Conservation (phyloP, 2,888 invertebrate genomes). For the Sarcophaga rosellei region DNA sequence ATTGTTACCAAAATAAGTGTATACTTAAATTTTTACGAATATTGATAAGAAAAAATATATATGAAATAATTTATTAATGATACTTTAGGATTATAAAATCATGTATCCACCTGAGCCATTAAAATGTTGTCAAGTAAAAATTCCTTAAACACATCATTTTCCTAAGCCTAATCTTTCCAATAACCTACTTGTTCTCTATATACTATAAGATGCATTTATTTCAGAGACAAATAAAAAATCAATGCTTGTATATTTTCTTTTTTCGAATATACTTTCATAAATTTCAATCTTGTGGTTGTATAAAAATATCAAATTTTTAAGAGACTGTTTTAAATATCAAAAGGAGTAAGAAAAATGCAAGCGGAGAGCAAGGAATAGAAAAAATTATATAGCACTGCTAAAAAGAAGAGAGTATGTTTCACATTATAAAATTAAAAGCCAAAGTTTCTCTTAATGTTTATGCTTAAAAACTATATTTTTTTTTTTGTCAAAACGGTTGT, state of each 20-base stretch:
- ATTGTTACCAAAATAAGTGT: constrained; percentile 1
- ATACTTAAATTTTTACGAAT: neutral
- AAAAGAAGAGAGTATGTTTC: constrained; percentile 57
- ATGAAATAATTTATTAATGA: no score
- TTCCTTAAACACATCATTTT: constrained; percentile 10
- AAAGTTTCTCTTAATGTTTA: constrained; percentile 56
- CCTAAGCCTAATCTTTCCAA: constrained; percentile 25
- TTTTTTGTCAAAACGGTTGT: constrained; percentile 27
- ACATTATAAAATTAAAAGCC: constrained; percentile 64
- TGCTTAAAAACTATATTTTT: constrained; percentile 32
- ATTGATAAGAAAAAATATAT: no score
- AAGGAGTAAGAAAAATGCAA: constrained; percentile 70
- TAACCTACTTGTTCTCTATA: constrained; percentile 49
- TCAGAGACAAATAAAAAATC: constrained; percentile 48
- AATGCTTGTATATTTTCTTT: constrained; percentile 60
- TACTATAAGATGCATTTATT: constrained; percentile 57
- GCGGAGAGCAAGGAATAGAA: constrained; percentile 50
- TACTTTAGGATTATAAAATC: neutral
- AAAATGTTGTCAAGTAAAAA: neutral
- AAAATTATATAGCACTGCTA: constrained; percentile 58
- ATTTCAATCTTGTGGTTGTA: neutral
- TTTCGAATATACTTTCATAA: constrained; percentile 34
- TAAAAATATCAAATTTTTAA: constrained; percentile 1
- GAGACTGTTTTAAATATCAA: neutral
- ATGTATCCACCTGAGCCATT: neutral